These are phyloP conservation scores for Polyommatus icarus DNA, from an alignment of 2,888 invertebrate species.

Conservation along the genomic window DNA sequence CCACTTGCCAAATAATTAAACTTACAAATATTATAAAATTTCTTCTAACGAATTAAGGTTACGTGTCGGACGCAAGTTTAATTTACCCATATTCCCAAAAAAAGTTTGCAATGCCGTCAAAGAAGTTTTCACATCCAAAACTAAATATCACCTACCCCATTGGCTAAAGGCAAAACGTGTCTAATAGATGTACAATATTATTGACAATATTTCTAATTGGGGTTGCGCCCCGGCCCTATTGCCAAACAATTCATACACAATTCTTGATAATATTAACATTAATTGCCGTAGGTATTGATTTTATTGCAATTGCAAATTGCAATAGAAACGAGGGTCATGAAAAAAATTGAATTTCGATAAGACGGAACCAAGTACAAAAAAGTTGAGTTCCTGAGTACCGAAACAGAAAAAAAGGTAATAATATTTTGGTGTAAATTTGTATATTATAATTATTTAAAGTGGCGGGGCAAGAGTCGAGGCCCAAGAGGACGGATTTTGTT, in stretches of 20 bases:
- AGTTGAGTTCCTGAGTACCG: neutral
- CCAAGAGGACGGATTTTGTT: no score
- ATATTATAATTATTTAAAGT: no score
- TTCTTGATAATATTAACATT: neutral
- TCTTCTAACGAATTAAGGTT: no score
- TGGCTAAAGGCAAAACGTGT: neutral
- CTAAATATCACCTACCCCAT: neutral
- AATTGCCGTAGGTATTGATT: constrained; percentile 3
- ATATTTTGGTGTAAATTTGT: no score
- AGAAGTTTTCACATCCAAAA: no score
- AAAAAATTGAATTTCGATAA: neutral
- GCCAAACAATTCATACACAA: constrained; percentile 25
- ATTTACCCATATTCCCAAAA: no score
- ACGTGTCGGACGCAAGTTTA: no score
- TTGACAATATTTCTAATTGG: constrained; percentile 23
- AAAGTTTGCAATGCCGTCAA: no score
- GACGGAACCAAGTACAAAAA: neutral
- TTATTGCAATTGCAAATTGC: neutral
- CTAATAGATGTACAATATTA: neutral
- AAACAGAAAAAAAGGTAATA: no score
- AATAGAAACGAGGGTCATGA: neutral
- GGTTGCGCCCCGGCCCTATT: constrained; percentile 23
- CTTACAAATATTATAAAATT: no score
- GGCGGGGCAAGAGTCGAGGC: no score
- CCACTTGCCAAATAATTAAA: no score